Base-by-base conservation (phyloP, 2,888 invertebrate genomes). In the Nomada fabriciana region DNA sequence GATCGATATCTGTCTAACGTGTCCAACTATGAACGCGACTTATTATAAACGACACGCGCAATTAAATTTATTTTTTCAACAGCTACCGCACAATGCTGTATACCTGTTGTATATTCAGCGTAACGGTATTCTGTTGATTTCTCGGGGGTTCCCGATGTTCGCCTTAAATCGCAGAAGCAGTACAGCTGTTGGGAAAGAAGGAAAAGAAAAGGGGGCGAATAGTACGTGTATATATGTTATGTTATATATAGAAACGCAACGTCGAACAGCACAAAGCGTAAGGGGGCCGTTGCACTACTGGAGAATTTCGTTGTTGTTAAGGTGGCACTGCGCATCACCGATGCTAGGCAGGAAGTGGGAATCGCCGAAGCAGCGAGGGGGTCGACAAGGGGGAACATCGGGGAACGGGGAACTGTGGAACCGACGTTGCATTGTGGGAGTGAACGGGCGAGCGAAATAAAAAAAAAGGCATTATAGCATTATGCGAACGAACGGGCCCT, bases 281-380 rank as follows among this genome's bases (percentile, higher is more conserved):
- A 76, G 77, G 82, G 87, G 87, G 84, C 86, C 87, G 87, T 86
- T 88, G 90, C 88, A 87, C 82, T 88, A 89, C 84, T 84, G 89
- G 90, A 89, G 92, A 91, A 92, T 92, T 92, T 91, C 90, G 92
- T 91, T 89, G 89, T 90, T 91, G 91, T 91, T 90, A 88, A 90
- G 91, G 92, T 92, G 92, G 93, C 93, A 92, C 92, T 92, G 92
- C 93, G 93, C 93, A 93, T 93, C 93, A 92, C 91, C 92, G 92
- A 91, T 93, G 92, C 91, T 89, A 89, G 91, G 90, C 93, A 92
- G 93, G 93, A 93, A 93, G 92, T 92, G 89, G 89, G 89, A 90
- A 91, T 87, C 88, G 86, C 76, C 89, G 89, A 86, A 84, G 86
- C 88, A 86, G 85, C 82, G 87, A 86, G 87, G 86, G 86, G 87